Conservation (phyloP, 2,113 vertebrate genomes). For the Phaethon lepturus region DNA sequence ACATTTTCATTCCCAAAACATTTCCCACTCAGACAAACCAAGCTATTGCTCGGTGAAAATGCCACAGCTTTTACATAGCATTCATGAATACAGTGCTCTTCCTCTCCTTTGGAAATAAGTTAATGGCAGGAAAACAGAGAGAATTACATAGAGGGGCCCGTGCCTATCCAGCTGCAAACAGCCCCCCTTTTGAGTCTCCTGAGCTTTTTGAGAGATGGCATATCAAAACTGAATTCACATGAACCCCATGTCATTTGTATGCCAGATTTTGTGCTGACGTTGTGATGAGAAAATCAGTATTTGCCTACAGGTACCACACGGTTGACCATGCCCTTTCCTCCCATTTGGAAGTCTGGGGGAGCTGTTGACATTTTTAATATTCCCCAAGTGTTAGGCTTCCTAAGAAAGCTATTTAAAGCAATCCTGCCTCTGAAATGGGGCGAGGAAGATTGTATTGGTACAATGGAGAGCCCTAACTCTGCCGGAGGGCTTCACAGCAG, state of each 20-base stretch:
- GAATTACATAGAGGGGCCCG: not conserved
- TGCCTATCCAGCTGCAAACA: not conserved
- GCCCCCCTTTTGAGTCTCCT: not conserved
- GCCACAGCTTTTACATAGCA: not conserved
- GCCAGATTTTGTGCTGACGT: not conserved
- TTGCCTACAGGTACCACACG: not conserved
- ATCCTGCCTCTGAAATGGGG: not conserved
- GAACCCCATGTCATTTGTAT: not conserved
- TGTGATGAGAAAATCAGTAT: not conserved
- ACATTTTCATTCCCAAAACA: constrained; percentile 58
- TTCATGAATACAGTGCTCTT: not conserved
- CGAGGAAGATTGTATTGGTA: not conserved
- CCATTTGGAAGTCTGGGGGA: not conserved
- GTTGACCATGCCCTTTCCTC: not conserved
- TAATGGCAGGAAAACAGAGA: not conserved
- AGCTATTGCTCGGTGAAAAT: constrained; percentile 40
- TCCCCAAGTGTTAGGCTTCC: not conserved
- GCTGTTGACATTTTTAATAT: not conserved
- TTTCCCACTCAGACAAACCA: constrained; percentile 19
- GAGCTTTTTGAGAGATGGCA: not conserved
- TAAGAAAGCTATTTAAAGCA: not conserved
- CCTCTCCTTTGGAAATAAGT: not conserved
- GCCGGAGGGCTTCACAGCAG: not conserved
- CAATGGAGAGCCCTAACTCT: not conserved
- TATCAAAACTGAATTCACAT: not conserved